Evolutionary conservation across 2,797 vertebrate species (phyloP).

Genomic region (Synanceia verrucosa): DNA sequence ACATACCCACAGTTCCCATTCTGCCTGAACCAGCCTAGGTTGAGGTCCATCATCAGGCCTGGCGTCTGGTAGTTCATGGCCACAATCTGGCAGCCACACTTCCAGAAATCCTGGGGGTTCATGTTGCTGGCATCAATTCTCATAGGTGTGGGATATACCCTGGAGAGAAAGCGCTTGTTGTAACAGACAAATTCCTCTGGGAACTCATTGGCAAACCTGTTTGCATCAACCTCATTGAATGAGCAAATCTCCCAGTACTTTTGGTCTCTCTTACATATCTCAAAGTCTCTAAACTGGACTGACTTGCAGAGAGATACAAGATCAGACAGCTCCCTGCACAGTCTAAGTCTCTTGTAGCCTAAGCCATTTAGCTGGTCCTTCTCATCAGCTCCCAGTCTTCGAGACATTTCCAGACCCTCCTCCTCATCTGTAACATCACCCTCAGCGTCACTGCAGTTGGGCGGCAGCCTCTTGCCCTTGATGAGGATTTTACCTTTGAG

Average conservation of each 20-base stretch:
- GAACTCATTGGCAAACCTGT: constrained; percentile 90
- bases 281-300: constrained; percentile 89
- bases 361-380: constrained; percentile 83
- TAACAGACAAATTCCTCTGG: constrained; percentile 93
- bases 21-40: constrained; percentile 91
- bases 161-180: constrained; percentile 92
- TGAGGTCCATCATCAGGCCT: constrained; percentile 95
- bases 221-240: constrained; percentile 92
- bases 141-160: constrained; percentile 92
- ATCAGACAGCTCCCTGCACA: constrained; percentile 90
- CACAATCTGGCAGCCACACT: constrained; percentile 94
- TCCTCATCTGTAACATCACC: constrained; percentile 92
- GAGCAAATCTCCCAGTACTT: constrained; percentile 93
- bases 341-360: constrained; percentile 78
- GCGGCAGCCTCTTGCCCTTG: constrained; percentile 88
- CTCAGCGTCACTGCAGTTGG: constrained; percentile 81
- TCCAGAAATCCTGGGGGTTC: constrained; percentile 97
- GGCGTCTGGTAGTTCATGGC: constrained; percentile 95
- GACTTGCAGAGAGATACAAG: constrained; percentile 90
- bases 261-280: constrained; percentile 86
- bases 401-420: constrained; percentile 88
- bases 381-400: constrained; percentile 83
- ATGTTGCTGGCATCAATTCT: constrained; percentile 95
- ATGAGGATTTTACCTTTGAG: constrained; percentile 92
- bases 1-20: constrained; percentile 94